phyloP scores from a whole-genome alignment of 2,797 vertebrate genomes.

The Pangasius larnaudii region DNA sequence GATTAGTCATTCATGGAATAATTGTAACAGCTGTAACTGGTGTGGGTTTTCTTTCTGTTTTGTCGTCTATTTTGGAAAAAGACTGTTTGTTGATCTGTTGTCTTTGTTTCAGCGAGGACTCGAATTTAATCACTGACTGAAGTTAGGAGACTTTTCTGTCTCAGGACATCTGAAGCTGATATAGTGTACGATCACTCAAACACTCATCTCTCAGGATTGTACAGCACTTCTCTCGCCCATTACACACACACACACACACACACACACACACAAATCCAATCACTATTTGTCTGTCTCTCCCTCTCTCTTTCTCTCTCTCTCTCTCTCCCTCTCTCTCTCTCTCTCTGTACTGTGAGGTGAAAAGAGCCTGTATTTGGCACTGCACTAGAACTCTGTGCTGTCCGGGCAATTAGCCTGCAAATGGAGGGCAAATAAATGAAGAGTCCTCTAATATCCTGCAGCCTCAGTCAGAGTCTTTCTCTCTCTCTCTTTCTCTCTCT shows the following conservation, averaged over 20 bases:
- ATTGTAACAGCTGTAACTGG: background rate
- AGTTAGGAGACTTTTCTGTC: background rate
- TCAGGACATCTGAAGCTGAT: background rate
- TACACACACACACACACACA: background rate
- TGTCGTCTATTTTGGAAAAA: background rate
- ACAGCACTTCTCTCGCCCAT: background rate
- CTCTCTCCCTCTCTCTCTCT: background rate
- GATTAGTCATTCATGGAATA: background rate
- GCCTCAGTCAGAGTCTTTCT: conserved; percentile 7
- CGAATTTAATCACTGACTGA: background rate
- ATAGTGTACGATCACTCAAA: background rate
- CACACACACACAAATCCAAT: background rate
- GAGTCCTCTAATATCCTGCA: conserved; percentile 6
- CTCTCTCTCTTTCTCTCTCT: background rate
- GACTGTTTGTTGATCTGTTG: background rate
- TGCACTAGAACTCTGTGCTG: conserved; percentile 30
- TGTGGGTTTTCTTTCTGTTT: background rate
- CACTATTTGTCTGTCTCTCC: background rate
- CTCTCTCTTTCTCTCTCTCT: background rate
- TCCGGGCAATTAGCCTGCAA: conserved; percentile 51
- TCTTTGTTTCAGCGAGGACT: background rate
- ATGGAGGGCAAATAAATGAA: conserved; percentile 51
- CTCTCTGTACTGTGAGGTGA: background rate
- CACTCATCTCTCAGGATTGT: background rate
- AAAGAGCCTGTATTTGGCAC: conserved; percentile 18